Evolutionary conservation across 2,888 invertebrate species (phyloP).

Genomic region (Leucophenga montana): DNA sequence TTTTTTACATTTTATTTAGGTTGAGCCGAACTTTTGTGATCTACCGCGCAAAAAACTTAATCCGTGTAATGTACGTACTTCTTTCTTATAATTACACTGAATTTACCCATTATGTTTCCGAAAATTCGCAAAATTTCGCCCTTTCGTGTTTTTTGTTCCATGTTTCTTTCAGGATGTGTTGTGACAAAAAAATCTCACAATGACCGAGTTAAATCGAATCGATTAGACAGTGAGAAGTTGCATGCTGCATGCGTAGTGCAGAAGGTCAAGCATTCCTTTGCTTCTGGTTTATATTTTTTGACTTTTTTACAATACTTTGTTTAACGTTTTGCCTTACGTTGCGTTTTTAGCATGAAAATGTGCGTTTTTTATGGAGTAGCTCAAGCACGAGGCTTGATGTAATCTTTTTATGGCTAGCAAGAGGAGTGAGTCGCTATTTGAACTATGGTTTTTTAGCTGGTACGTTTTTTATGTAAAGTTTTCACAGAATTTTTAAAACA

Average conservation of each 20-base stretch:
- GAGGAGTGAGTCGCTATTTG: not conserved
- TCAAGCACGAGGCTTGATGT: conserved; percentile 6
- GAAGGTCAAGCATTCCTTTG: conserved; percentile 34
- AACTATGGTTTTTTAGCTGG: not conserved
- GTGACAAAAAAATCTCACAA: not conserved
- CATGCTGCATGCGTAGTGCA: conserved; percentile 2
- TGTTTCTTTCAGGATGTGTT: conserved; percentile 25
- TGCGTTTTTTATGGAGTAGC: conserved; percentile 7
- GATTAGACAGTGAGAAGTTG: conserved; percentile 55
- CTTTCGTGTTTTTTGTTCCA: conserved; percentile 35
- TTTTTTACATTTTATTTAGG: conserved; percentile 23
- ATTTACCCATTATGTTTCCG: conserved; percentile 56
- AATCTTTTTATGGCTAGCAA: conserved; percentile 15
- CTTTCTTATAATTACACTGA: conserved; percentile 41
- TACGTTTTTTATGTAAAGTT: conserved; percentile 11
- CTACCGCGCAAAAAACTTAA: conserved; percentile 66
- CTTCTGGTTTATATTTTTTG: conserved; percentile 46
- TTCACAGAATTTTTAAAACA: not conserved
- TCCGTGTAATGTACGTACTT: conserved; percentile 63
- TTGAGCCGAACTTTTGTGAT: no score
- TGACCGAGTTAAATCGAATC: conserved; percentile 59
- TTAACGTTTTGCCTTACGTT: not conserved
- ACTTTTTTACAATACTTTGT: conserved; percentile 64
- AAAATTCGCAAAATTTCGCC: conserved; percentile 56
- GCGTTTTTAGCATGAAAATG: conserved; percentile 44